Evolutionary conservation across 1,140 invertebrate genomes (phyloP), one percentile per base, ranked within the genome.

Genomic region (Palaemon carinicauda): DNA sequence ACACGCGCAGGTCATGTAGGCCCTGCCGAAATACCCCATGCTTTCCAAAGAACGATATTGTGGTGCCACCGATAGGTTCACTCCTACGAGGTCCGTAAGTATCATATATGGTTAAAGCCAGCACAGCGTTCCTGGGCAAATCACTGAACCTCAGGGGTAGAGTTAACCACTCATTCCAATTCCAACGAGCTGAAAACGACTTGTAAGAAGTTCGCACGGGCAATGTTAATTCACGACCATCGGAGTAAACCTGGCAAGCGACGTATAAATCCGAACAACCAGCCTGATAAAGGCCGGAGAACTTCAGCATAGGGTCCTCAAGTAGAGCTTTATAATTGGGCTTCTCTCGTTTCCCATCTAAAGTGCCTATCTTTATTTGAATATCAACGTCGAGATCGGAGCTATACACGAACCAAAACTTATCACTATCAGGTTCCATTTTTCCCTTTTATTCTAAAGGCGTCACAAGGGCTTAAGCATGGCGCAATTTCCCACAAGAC

Each of bases 101-200:
- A 91, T 99, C 98, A 92, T 97, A 98, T 52, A 99, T 94, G 19
- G 97, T 98, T 89, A 99, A 93, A 19, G 96, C 96, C n/a, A 99
- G 92, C 83, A 96, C 93, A 15, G 98, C 95, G 92, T 96, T 96
- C 74, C 96, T 92, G 3, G 98, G 98, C 41, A 99, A 91, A 91
- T 99, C 98, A 91, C 95, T 96, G 91, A 96, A 99, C 90, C 95
- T 95, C 14, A 99, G 93, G 1, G 98, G 98, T 82, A 99, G 92
- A 5, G 94, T 95, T 10, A 99, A 93, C 98, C 98, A 99, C 92
- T 99, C 98, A 92, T 99, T 98, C 98, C 98, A 99, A 91, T 96
- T 98, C 96, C 97, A 98, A 90, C 97, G 92, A 53, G 95, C 96
- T 54, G 95, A 96, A 90, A 99, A 99, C 31, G 96, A 93, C 92